Percentiles rank a stretch among this genome's conserved stretches.
Conservation (phyloP, 1,140 invertebrate genomes). For the Chelonus insularis region DNA sequence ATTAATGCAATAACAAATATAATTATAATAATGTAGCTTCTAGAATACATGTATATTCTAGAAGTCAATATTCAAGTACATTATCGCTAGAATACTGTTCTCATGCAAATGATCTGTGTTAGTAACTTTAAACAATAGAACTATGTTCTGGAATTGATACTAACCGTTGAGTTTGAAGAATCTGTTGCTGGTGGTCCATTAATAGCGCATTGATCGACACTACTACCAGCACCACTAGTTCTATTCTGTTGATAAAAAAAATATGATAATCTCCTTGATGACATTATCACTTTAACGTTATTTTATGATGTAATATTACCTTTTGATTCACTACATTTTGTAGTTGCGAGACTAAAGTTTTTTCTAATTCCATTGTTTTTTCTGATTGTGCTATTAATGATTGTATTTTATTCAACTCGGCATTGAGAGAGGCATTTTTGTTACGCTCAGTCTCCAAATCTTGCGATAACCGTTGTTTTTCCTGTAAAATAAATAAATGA, state of each 20-base stretch:
- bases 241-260: slow-evolving; percentile 40
- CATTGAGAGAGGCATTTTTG: slow-evolving; percentile 37
- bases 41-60: too few species aligned
- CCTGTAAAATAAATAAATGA: slow-evolving; percentile 34
- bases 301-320: too few species aligned
- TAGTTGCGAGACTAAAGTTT: slow-evolving; percentile 39
- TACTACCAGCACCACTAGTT: slow-evolving; percentile 41
- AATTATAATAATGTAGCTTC: too few species aligned
- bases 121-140: neutral
- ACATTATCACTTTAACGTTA: too few species aligned
- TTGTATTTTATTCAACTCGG: slow-evolving; percentile 40
- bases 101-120: too few species aligned
- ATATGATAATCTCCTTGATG: too few species aligned
- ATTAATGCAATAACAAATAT: too few species aligned
- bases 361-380: slow-evolving; percentile 36
- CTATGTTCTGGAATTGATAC: slow-evolving; percentile 29
- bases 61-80: too few species aligned
- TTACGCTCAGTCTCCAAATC: slow-evolving; percentile 41
- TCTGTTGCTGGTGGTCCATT: slow-evolving; percentile 47
- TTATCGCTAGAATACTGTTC: slow-evolving; percentile 23
- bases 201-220: slow-evolving; percentile 42
- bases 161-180: slow-evolving; percentile 46
- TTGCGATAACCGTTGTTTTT: slow-evolving; percentile 39
- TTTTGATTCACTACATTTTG: slow-evolving; percentile 46
- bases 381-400: slow-evolving; percentile 38